Evolutionary conservation across 2,888 invertebrate species (phyloP).

Genomic region (Griposia aprilina): DNA sequence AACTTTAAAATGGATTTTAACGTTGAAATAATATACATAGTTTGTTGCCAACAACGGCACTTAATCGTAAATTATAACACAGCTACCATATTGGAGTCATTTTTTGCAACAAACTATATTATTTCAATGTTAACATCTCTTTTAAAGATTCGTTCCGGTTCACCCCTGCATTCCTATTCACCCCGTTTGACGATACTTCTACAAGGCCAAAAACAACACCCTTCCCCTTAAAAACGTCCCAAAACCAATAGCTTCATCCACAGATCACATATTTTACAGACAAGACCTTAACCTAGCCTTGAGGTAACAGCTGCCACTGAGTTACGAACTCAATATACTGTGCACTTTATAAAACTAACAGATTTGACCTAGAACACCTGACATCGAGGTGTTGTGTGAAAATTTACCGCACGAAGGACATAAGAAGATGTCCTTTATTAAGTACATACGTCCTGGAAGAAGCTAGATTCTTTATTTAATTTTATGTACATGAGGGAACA

Average conservation of each 20-base stretch:
- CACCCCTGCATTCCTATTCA: no score
- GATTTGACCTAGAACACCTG: slow-evolving; percentile 46
- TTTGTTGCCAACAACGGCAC: no score
- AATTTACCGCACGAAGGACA: slow-evolving; percentile 24
- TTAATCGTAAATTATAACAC: no score
- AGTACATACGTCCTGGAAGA: not conserved
- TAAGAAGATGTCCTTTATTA: slow-evolving; percentile 16
- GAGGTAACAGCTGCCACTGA: slow-evolving; percentile 37
- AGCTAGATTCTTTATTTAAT: not conserved
- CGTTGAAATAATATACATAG: no score
- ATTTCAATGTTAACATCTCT: no score
- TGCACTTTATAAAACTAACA: slow-evolving; percentile 51
- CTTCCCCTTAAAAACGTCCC: not conserved
- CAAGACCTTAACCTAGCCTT: slow-evolving; percentile 31
- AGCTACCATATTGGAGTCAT: no score
- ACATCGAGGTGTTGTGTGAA: slow-evolving; percentile 41
- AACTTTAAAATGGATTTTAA: no score
- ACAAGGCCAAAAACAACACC: not conserved
- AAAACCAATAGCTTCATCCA: slow-evolving; percentile 6
- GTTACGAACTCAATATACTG: slow-evolving; percentile 52
- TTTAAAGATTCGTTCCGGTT: no score
- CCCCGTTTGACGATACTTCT: not conserved
- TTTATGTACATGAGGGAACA: not conserved
- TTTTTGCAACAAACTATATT: no score
- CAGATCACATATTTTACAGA: slow-evolving; percentile 15